phyloP scores from a whole-genome alignment of 2,888 invertebrate genomes.

The Maniola hyperantus region DNA sequence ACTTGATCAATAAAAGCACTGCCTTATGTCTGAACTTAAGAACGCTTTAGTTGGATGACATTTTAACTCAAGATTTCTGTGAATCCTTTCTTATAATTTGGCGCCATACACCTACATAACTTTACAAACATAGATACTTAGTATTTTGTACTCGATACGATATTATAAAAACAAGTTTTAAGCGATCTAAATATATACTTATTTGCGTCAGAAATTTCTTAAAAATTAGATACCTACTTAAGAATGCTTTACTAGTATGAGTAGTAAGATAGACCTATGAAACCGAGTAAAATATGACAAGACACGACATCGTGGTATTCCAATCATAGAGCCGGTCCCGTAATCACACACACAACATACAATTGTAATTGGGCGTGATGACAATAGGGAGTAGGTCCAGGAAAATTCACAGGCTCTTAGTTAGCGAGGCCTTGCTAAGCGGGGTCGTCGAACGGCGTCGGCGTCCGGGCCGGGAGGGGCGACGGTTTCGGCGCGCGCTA shows the following conservation, averaged over 20 bases:
- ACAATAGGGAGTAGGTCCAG: conserved; percentile 37
- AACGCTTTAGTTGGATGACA: conserved; percentile 1
- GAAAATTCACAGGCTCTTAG: conserved; percentile 48
- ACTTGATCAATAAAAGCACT: conserved; percentile 26
- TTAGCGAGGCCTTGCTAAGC: conserved; percentile 63
- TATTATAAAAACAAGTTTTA: neutral
- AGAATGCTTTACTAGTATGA: neutral
- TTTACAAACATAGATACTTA: neutral
- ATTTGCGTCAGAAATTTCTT: neutral
- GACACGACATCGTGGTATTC: neutral
- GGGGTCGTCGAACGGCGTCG: conserved; percentile 80
- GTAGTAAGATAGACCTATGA: neutral
- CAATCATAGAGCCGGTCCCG: neutral
- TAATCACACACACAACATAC: conserved; percentile 12
- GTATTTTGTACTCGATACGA: neutral
- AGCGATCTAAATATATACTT: neutral
- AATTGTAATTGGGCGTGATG: conserved; percentile 17
- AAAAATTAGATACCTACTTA: neutral
- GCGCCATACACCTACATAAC: conserved; percentile 5
- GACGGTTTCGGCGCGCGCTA: conserved; percentile 78
- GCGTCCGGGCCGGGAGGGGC: conserved; percentile 79
- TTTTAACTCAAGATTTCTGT: neutral
- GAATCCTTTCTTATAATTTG: neutral
- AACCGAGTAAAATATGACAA: neutral
- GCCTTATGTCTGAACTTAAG: conserved; percentile 18